Percentiles rank a stretch among this genome's conserved stretches.
Conservation (phyloP, 64 coral and sea anemone genomes). For the Platygyra sinensis region DNA sequence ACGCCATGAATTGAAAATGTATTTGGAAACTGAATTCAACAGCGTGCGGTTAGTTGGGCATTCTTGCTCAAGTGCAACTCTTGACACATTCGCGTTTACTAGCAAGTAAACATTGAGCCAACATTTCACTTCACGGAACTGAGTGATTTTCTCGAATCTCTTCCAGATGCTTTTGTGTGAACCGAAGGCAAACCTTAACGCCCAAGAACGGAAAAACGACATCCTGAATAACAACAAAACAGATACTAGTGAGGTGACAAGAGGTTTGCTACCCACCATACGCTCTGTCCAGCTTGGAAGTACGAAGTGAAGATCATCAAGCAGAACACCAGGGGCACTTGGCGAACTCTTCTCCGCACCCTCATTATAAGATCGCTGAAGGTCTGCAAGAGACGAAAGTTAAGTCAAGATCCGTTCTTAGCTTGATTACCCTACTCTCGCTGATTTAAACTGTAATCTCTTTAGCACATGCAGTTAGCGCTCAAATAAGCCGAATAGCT, state of each 20-base stretch:
- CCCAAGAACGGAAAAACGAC: neutral
- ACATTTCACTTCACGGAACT: conserved; percentile 23
- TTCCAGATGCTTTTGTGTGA: conserved; percentile 20
- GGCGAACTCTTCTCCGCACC: conserved; percentile 9
- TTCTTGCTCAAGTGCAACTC: neutral
- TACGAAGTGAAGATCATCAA: conserved; percentile 33
- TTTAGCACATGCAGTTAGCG: conserved; percentile 58
- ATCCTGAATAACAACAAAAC: neutral
- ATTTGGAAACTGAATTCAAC: neutral
- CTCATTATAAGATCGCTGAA: conserved; percentile 48
- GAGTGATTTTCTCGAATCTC: conserved; percentile 7
- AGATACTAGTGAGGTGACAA: neutral
- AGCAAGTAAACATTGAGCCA: neutral
- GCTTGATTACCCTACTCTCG: conserved; percentile 12
- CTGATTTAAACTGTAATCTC: conserved; percentile 54
- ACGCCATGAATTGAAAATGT: conserved; percentile 2
- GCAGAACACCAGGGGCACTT: conserved; percentile 34
- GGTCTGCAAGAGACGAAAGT: conserved; percentile 9
- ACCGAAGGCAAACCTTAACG: neutral
- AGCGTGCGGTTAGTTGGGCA: neutral
- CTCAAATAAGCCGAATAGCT: conserved; percentile 30
- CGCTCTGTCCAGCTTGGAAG: conserved; percentile 64
- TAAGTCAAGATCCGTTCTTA: conserved; percentile 4
- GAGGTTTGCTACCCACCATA: conserved; percentile 42
- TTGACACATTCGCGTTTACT: neutral